Evolutionary conservation across 2,113 vertebrate species (phyloP).

Genomic region (Antechinus stuartii): DNA sequence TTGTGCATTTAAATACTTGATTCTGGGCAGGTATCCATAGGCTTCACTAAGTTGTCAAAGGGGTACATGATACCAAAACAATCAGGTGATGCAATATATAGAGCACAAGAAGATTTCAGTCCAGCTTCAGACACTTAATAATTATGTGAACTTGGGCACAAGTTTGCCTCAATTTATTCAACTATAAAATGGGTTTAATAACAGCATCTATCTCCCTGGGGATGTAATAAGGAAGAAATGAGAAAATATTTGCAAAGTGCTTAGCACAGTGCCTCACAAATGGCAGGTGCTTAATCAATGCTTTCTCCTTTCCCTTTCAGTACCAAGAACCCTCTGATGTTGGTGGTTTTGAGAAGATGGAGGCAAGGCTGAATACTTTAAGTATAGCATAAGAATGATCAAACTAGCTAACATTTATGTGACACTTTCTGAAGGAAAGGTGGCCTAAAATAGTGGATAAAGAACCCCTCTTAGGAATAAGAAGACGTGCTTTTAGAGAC

Average conservation of each 20-base stretch:
- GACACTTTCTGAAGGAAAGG: background rate
- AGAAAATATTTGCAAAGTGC: background rate
- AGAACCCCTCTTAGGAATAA: background rate
- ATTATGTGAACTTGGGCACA: background rate
- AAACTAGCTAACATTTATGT: background rate
- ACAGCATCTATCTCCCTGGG: background rate
- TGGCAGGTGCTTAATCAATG: background rate
- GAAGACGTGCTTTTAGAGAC: background rate
- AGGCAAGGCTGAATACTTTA: background rate
- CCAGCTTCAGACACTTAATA: background rate
- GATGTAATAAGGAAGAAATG: background rate
- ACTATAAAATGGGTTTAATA: background rate
- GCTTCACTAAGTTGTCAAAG: background rate
- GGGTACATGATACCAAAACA: background rate
- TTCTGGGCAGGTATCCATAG: background rate
- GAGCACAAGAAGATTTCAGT: background rate
- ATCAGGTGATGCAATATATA: background rate
- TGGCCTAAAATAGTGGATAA: background rate
- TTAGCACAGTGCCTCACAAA: background rate
- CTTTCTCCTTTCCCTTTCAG: background rate
- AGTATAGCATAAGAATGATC: background rate
- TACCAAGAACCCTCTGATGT: background rate
- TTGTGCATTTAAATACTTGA: background rate
- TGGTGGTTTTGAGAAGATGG: background rate
- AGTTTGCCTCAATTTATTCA: background rate